Evolutionary conservation across 1,140 invertebrate genomes (phyloP).

Genomic region (Orchestia grillus): DNA sequence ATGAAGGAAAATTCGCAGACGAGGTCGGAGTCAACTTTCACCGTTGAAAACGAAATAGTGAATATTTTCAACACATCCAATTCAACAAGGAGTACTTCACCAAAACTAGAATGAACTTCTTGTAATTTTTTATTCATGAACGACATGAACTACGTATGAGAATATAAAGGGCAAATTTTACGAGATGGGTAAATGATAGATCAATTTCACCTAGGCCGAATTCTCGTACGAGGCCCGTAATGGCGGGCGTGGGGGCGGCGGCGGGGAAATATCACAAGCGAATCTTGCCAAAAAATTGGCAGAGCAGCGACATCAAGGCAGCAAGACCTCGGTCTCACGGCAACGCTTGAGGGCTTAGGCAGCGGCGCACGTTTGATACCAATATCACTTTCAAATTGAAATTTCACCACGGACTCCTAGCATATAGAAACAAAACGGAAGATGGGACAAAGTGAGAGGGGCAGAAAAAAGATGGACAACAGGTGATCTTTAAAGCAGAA

Average conservation of each 20-base stretch:
- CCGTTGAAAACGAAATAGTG: too few species aligned
- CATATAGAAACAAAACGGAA: neutral
- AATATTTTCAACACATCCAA: too few species aligned
- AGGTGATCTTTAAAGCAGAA: neutral
- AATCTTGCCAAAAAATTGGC: conserved; percentile 24
- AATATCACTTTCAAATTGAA: neutral
- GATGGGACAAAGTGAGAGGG: neutral
- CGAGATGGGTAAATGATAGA: too few species aligned
- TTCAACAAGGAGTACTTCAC: too few species aligned
- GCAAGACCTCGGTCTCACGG: neutral
- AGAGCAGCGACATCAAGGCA: conserved; percentile 11
- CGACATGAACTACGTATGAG: too few species aligned
- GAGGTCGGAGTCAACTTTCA: too few species aligned
- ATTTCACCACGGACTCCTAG: neutral
- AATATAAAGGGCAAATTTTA: too few species aligned
- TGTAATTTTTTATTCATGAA: too few species aligned
- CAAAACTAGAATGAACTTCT: too few species aligned
- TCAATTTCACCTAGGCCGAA: neutral
- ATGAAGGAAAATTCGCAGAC: too few species aligned
- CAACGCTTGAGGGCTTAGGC: neutral
- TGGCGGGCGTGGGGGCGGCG: neutral
- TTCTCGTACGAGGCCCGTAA: neutral
- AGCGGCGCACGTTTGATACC: neutral
- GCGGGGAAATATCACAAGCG: neutral
- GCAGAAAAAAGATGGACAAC: neutral